Evolutionary conservation across 1,140 invertebrate genomes (phyloP), one percentile per base, ranked within the genome.

Genomic region (Cydia splendana): DNA sequence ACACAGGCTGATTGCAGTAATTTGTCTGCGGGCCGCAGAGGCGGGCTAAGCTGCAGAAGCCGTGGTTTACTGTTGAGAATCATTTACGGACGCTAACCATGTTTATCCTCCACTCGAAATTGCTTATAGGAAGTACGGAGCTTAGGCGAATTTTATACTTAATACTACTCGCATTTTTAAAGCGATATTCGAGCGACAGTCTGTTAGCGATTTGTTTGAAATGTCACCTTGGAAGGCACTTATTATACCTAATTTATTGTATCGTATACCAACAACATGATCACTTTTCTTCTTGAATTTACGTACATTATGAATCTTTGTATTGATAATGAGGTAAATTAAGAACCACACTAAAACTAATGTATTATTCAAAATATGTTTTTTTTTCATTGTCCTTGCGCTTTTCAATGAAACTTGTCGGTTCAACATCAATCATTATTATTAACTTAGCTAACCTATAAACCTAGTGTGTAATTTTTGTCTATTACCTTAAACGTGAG

Each of bases 31-130:
- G 67, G 34, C 65, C 65, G 30, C 65, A 24, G 38, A 28, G 28
- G 12, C 65, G 30, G 30, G 65, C 67, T 71, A 42, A 71, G 67
- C 67, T 71, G 24, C 67, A 71, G 67, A 42, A 71, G 28, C 67
- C 30, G 34, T 71, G 67, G 67, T 71, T 71, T 71, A 71, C 67
- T 71, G 34, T 71, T 42, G 67, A 30, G 67, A 71, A 38, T 38
- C 67, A 71, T 71, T 71, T 71, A 71, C 57, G 67, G 18, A 71
- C 30, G 15, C 67, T 71, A 38, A 38, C 67, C 13, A 71, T 71
- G 67, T 71, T 71, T 71, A 71, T 42, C n/a, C 67, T 38, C 7
- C 34, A 71, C 67, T 71, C 18, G 15, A 42, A 67, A 45, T 71
- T 71, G 30, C 67, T 71, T 48, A 48, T 15, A 38, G 30, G 15